Base-by-base conservation (phyloP, 2,113 vertebrate genomes). In the Odontophorus gujanensis region DNA sequence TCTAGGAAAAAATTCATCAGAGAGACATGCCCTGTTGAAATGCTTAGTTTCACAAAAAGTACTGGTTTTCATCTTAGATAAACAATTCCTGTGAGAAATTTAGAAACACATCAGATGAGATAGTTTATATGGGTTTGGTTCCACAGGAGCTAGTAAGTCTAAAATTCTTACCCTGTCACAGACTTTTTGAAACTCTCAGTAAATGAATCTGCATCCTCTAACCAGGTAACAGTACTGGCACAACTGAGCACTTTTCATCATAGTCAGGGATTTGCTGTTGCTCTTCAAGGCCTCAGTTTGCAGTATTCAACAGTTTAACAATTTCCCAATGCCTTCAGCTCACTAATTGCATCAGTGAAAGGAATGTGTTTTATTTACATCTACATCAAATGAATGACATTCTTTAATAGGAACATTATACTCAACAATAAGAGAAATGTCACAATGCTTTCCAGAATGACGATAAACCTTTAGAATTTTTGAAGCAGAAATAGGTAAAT, bases 211-310 rank as follows among this genome's bases (percentile, higher is more conserved):
- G 34, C 66, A 55, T 81, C 43, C n/a, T 72, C 50, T 36, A 91
- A 88, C 68, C 80, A 81, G 87, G 61, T 92, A 87, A 83, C 7
- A 74, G 78, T 53, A 92, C 34, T 92, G 85, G 57, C 57, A 45
- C 0, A 1, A 40, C 91, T 94, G 92, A 81, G 73, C 76, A 61
- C 62, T 93, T 91, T 87, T 68, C 59, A 40, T 78, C 86, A 73
- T 4, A 91, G 68, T 38, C 79, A 71, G 36, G 51, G 62, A 78
- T 94, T 90, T n/a, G 36, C 63, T 81, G 65, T 75, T 94, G 43
- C 59, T 83, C 85, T 62, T 81, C 82, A 95, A 95, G 82, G 82
- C 61, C 42, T 92, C 86, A 65, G 90, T 91, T 94, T 94, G 73
- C 61, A 84, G 30, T 45, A 75, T 93, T 91, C 80, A 81, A 38